Conservation (phyloP, 2,888 invertebrate species). For the Rhyacophila evoluta region DNA sequence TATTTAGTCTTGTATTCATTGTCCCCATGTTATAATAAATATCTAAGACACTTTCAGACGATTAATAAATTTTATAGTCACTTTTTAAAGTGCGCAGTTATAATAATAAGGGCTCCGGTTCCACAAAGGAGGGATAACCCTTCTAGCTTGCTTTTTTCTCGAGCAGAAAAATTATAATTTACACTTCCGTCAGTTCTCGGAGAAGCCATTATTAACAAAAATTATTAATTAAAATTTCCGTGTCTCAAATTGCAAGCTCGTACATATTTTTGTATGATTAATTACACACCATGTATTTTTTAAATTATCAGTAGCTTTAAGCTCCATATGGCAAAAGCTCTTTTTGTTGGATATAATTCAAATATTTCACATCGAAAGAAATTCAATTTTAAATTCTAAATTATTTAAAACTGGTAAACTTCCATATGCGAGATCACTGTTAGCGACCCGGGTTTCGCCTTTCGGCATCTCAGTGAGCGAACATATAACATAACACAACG, state of each 20-base stretch:
- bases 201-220: neutral
- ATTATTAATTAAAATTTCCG: neutral
- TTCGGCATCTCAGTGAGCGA: too few relatives aligned
- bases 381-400: too few relatives aligned
- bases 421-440: too few relatives aligned
- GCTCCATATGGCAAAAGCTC: too few relatives aligned
- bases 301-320: too few relatives aligned
- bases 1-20: neutral
- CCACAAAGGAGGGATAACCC: neutral
- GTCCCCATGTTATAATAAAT: neutral
- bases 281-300: too few relatives aligned
- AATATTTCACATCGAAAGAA: too few relatives aligned
- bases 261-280: neutral
- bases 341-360: too few relatives aligned
- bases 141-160: neutral
- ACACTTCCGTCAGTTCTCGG: neutral
- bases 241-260: neutral
- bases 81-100: neutral
- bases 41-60: neutral
- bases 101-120: neutral
- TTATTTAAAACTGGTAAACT: too few relatives aligned
- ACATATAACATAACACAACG: too few relatives aligned
- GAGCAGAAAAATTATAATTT: neutral
- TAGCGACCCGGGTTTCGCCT: too few relatives aligned
- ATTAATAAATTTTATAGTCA: neutral